Base-by-base conservation (phyloP, 2,797 vertebrate genomes). In the Euthynnus affinis region DNA sequence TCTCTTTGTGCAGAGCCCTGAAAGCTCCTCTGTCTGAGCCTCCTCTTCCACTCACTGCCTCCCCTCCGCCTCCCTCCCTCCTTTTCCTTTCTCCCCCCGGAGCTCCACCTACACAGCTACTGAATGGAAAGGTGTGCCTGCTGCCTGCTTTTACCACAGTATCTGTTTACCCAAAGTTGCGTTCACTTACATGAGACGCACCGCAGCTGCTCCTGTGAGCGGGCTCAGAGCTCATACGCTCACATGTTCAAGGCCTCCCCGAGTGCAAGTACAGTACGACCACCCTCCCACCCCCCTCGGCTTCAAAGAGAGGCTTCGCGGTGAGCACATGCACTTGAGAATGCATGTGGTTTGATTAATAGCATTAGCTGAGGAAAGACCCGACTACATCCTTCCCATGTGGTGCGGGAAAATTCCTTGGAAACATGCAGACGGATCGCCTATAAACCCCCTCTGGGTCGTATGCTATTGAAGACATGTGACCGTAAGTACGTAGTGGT, bases 261-360 rank as follows among this genome's bases (percentile, higher is more conserved):
- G 14, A 72, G 52, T 74, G 62, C 66, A 40, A 40, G 69, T 61
- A 23, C 52, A 55, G 71, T 76, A 25, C 14, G 8, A 64, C n/a
- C n/a, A n/a, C n/a, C n/a, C n/a, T n/a, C n/a, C n/a, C n/a, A 15
- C 60, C 59, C 17, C 18, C 57, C 59, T 25, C 1, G n/a, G 73
- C 85, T 90, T 91, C 84, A 90, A 89, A 89, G 86, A 25, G 48
- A 60, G 65, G 80, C 55, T 83, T 67, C 59, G 14, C 76, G 48
- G 76, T 9, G 14, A 83, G 80, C 73, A 61, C 87, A 89, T 69
- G 76, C 74, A 46, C 86, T 88, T 29, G 23, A 80, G 77, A 82
- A 77, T 42, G 80, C 90, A 86, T 87, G 86, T 69, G 87, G 86
- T 80, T 89, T 92, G 91, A 91, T 88, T 91, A 90, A 92, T 88